Percentiles rank a stretch among this genome's conserved stretches.
These are phyloP conservation scores for Etia nguti DNA, from an alignment of 2,113 vertebrate species.

Conservation along the genomic window DNA sequence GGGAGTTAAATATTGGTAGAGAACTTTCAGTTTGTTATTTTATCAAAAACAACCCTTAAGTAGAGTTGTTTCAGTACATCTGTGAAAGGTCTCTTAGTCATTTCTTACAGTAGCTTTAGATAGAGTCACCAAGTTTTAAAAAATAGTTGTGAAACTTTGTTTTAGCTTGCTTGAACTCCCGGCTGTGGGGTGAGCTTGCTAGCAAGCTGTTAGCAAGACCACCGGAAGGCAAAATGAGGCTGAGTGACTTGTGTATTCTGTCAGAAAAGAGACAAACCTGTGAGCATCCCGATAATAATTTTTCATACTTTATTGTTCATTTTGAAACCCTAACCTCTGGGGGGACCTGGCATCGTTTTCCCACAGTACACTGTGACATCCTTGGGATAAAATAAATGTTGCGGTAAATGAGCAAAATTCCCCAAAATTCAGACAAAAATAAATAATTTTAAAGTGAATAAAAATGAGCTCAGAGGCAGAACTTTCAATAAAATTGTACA, in stretches of 20 bases:
- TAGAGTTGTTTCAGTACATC: rapidly evolving
- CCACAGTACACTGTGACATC: neutral
- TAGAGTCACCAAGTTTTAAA: neutral
- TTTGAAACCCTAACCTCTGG: neutral
- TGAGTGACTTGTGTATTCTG: neutral
- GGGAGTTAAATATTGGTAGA: neutral
- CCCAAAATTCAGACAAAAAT: neutral
- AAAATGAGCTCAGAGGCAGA: neutral
- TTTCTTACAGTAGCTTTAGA: neutral
- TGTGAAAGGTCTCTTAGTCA: neutral
- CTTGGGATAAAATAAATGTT: neutral
- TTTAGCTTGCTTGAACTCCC: neutral
- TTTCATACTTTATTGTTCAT: neutral
- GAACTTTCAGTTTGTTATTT: neutral
- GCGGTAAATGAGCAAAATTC: neutral
- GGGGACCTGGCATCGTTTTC: neutral
- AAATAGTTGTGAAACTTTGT: neutral
- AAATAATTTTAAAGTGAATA: neutral
- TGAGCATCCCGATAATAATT: neutral
- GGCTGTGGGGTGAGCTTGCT: neutral
- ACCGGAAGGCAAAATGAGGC: neutral
- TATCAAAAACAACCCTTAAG: neutral
- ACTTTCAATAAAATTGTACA: neutral
- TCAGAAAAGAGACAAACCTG: neutral
- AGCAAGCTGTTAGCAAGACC: neutral